phyloP scores from a whole-genome alignment of 2,113 vertebrate species.

The Passerina amoena region DNA sequence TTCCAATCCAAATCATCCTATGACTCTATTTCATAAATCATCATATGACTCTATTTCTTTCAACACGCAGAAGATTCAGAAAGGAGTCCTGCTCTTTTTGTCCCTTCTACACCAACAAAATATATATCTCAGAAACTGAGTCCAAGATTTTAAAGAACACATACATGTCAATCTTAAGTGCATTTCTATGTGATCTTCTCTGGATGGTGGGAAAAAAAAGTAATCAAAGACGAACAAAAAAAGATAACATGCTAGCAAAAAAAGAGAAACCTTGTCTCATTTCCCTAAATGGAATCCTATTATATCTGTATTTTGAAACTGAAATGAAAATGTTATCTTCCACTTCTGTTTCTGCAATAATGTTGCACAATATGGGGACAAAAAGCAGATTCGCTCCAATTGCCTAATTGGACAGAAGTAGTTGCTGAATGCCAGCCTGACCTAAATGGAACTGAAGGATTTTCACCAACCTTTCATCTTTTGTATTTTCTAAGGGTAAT shows the following conservation, averaged over 20 bases:
- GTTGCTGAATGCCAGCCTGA: constrained; percentile 18
- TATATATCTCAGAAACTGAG: not conserved
- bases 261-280: not conserved
- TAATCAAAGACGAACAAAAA: not conserved
- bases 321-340: not conserved
- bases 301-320: not conserved
- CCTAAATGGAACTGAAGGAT: constrained; percentile 44
- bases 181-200: not conserved
- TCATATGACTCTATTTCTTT: not conserved
- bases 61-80: not conserved
- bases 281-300: not conserved
- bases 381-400: not conserved
- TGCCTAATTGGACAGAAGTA: constrained; percentile 13
- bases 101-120: not conserved
- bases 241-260: not conserved
- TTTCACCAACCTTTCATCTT: constrained; percentile 24
- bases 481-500: constrained; percentile 34
- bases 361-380: not conserved
- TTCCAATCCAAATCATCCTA: not conserved
- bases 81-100: not conserved
- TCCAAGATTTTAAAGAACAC: not conserved
- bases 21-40: not conserved
- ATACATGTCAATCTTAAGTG: not conserved
- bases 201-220: not conserved
- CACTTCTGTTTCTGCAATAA: not conserved